phyloP scores from a whole-genome alignment of 2,888 invertebrate species.

The Xanthostigma xanthostigma region DNA sequence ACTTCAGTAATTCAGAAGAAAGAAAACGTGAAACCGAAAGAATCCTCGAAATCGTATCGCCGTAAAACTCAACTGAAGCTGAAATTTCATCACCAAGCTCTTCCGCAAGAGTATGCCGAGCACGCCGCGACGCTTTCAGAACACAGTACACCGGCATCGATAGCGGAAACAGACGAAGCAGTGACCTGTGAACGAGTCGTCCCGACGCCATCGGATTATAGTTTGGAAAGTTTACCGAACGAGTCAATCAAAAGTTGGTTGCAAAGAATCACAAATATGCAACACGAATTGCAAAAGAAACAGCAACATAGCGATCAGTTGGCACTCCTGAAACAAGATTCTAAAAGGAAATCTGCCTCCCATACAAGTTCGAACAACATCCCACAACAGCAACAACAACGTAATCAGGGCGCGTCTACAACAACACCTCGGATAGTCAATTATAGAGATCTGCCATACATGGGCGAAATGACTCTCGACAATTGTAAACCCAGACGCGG shows the following conservation, averaged over 20 bases:
- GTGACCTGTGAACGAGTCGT: slow-evolving; percentile 24
- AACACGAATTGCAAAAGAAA: slow-evolving; percentile 37
- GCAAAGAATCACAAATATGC: slow-evolving; percentile 57
- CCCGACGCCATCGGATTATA: slow-evolving; percentile 22
- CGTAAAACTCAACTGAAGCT: slow-evolving; percentile 57
- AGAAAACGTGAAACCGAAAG: background rate
- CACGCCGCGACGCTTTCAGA: background rate
- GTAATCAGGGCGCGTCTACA: slow-evolving; percentile 17
- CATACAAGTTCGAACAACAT: slow-evolving; percentile 4
- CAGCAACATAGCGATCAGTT: slow-evolving; percentile 9
- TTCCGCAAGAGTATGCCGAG: slow-evolving; percentile 42
- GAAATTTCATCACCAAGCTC: slow-evolving; percentile 66
- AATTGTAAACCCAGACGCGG: slow-evolving; percentile 76
- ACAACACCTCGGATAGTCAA: slow-evolving; percentile 41
- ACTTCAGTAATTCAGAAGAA: background rate
- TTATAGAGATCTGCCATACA: slow-evolving; percentile 74
- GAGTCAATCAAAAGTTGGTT: slow-evolving; percentile 62
- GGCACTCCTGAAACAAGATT: slow-evolving; percentile 3
- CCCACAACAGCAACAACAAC: background rate
- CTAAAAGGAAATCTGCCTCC: slow-evolving; percentile 21
- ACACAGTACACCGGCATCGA: slow-evolving; percentile 14
- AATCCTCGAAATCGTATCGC: slow-evolving; percentile 20
- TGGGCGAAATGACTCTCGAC: slow-evolving; percentile 84
- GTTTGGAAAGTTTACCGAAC: slow-evolving; percentile 24
- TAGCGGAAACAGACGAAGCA: slow-evolving; percentile 18